phyloP scores from a whole-genome alignment of 1,140 invertebrate genomes.

The Lucilia sericata region DNA sequence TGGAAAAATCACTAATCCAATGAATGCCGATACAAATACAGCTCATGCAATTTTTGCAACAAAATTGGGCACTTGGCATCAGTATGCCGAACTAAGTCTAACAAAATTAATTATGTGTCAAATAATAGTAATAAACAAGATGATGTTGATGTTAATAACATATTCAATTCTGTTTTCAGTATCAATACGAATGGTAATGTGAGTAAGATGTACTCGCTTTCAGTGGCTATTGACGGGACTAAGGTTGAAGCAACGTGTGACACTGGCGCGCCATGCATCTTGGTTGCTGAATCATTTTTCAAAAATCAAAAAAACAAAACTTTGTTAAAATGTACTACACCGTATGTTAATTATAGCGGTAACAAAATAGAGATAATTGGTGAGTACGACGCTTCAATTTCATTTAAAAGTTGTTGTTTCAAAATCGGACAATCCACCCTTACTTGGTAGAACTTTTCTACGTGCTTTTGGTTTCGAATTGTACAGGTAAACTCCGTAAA shows the following conservation, averaged over 20 bases:
- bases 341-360: too few species aligned
- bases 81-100: constrained; percentile 8
- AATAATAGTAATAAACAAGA: background rate
- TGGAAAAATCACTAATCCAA: constrained; percentile 22
- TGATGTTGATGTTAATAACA: constrained; percentile 20
- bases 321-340: too few species aligned
- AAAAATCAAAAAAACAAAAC: constrained; percentile 6
- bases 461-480: constrained; percentile 37
- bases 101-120: constrained; percentile 26
- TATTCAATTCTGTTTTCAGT: constrained; percentile 4
- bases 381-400: constrained; percentile 8
- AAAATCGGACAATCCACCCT: constrained; percentile 12
- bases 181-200: constrained; percentile 25
- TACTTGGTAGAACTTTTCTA: constrained; percentile 40
- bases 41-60: background rate
- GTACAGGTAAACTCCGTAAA: constrained; percentile 34
- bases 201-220: constrained; percentile 21
- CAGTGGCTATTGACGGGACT: constrained; percentile 4
- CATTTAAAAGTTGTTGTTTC: constrained; percentile 32
- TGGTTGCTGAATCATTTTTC: constrained; percentile 2
- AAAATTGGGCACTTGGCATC: background rate
- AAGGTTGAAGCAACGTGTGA: constrained; percentile 5
- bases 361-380: constrained; percentile 19
- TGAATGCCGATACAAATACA: constrained; percentile 26
- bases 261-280: background rate